Percentiles rank a stretch among this genome's conserved stretches.
Conservation (phyloP, 1,140 invertebrate genomes). For the Tyrophagus putrescentiae region DNA sequence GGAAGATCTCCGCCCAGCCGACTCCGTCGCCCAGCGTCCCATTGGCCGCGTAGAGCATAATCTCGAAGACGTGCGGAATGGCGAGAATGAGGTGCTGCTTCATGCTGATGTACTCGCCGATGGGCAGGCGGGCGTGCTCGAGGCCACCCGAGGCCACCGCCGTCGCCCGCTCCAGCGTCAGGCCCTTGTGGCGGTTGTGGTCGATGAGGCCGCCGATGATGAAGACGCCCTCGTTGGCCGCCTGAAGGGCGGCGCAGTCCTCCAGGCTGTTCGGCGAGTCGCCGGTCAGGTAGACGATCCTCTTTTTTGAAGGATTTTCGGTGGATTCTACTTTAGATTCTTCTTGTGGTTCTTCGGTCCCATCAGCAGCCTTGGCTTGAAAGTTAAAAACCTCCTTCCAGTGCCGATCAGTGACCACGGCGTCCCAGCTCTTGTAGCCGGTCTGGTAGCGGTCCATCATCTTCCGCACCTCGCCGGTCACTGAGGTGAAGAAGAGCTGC, state of each 20-base stretch:
- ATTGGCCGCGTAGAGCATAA: constrained; percentile 58
- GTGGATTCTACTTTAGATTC: too few species aligned
- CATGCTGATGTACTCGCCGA: constrained; percentile 78
- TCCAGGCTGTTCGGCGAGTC: constrained; percentile 76
- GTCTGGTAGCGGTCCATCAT: constrained; percentile 47
- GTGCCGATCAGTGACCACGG: constrained; percentile 33
- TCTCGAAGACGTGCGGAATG: constrained; percentile 92
- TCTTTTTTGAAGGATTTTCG: constrained; percentile 54
- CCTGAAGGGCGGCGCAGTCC: constrained; percentile 45
- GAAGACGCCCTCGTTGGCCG: constrained; percentile 53
- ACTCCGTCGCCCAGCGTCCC: constrained; percentile 39
- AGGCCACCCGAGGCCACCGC: constrained; percentile 48
- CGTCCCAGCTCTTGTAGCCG: constrained; percentile 87
- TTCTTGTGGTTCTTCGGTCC: too few species aligned
- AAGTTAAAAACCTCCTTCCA: constrained; percentile 20
- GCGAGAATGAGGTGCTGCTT: constrained; percentile 84
- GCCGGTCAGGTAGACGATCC: constrained; percentile 78
- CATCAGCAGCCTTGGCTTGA: constrained; percentile 37
- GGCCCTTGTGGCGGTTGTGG: constrained; percentile 84
- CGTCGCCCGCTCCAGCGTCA: constrained; percentile 63
- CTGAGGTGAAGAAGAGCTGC: constrained; percentile 71
- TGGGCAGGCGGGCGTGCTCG: constrained; percentile 67
- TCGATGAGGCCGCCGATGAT: constrained; percentile 94
- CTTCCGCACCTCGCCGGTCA: constrained; percentile 51
- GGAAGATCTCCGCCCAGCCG: constrained; percentile 64